Conservation (phyloP, 2,113 vertebrate genomes). For the Stomatorhinus ivindoensis region DNA sequence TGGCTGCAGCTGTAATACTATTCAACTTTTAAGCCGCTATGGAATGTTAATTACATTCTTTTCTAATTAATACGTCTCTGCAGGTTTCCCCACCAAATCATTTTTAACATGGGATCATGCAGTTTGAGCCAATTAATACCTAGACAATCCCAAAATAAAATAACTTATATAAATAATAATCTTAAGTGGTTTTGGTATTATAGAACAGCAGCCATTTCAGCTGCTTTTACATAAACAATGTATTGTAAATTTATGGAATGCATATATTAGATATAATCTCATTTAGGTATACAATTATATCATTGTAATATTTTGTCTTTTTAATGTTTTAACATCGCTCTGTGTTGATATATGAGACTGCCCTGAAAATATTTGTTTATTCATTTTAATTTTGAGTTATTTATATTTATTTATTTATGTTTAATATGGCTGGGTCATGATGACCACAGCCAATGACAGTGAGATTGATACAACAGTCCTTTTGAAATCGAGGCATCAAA, state of each 20-base stretch:
- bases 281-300: neutral
- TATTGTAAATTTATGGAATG: constrained; percentile 52
- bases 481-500: neutral
- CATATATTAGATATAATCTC: constrained; percentile 31
- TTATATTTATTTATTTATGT: neutral
- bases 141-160: constrained; percentile 53
- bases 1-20: constrained; percentile 67
- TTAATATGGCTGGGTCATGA: neutral
- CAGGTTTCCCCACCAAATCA: constrained; percentile 67
- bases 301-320: neutral
- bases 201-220: constrained; percentile 45
- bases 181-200: constrained; percentile 40
- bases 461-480: neutral
- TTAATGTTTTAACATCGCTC: neutral
- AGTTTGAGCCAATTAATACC: constrained; percentile 63
- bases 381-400: neutral
- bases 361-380: neutral
- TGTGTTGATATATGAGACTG: neutral
- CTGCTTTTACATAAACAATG: constrained; percentile 56
- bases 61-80: constrained; percentile 70
- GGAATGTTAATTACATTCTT: constrained; percentile 71
- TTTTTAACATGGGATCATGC: constrained; percentile 54
- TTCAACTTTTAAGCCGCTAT: constrained; percentile 69
- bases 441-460: neutral
- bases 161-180: constrained; percentile 42